Evolutionary conservation across 2,797 vertebrate genomes (phyloP).

Genomic region (Nothura maculosa): DNA sequence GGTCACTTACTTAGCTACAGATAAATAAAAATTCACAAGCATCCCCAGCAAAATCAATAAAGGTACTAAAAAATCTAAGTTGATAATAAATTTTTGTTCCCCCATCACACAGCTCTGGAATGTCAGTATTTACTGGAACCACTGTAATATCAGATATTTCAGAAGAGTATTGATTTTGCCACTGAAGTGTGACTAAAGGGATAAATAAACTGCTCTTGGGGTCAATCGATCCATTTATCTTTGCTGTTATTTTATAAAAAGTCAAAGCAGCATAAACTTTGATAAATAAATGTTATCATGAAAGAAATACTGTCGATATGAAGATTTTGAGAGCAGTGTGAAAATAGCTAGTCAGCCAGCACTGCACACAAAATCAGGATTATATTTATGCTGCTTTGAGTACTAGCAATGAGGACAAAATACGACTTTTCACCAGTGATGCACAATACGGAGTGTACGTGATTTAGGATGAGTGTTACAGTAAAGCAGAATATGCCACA

Average conservation of each 20-base stretch:
- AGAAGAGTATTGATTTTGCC: conserved; percentile 86
- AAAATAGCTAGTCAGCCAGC: not conserved
- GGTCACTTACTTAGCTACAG: conserved; percentile 80
- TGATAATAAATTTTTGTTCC: conserved; percentile 87
- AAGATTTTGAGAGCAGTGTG: conserved; percentile 56
- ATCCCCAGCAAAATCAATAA: conserved; percentile 83
- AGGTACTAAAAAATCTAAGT: conserved; percentile 84
- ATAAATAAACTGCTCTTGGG: conserved; percentile 87
- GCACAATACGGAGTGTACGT: not conserved
- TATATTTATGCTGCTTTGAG: conserved; percentile 45
- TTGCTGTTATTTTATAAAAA: conserved; percentile 85
- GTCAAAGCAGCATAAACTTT: conserved; percentile 84
- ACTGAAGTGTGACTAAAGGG: conserved; percentile 89
- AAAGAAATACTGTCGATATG: conserved; percentile 77
- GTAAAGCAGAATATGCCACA: not conserved
- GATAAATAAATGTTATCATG: conserved; percentile 83
- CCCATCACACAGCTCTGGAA: conserved; percentile 80
- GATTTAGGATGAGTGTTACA: not conserved
- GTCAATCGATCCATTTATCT: conserved; percentile 88
- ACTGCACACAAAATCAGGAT: conserved; percentile 28
- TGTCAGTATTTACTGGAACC: conserved; percentile 86
- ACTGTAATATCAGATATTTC: conserved; percentile 85
- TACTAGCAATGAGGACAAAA: conserved; percentile 6
- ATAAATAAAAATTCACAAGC: conserved; percentile 87
- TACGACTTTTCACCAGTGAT: not conserved